phyloP scores from a whole-genome alignment of 2,797 vertebrate genomes.

The Pangasius macronema region DNA sequence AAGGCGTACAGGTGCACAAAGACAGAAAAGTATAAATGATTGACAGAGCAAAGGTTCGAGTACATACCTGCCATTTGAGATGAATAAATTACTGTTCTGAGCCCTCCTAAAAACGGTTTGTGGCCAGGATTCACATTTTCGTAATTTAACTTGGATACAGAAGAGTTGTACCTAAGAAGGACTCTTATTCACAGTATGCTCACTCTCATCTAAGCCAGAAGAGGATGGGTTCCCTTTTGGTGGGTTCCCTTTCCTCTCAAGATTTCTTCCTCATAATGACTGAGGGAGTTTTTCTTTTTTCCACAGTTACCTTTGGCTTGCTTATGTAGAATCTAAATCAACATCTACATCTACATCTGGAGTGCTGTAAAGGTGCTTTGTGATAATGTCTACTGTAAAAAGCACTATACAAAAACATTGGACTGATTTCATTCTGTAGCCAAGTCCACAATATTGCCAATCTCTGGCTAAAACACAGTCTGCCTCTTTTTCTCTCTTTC shows the following conservation, averaged over 20 bases:
- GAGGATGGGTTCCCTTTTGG: too few species aligned
- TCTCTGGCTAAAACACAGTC: conserved; percentile 11
- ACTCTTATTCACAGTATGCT: neutral
- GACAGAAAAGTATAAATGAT: conserved; percentile 14
- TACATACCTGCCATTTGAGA: neutral
- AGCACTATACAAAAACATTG: neutral
- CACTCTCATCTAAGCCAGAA: neutral
- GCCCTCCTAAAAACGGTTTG: neutral
- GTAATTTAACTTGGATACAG: neutral
- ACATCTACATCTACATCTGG: too few species aligned
- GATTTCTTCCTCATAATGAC: neutral
- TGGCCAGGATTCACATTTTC: neutral
- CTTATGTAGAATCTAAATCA: neutral
- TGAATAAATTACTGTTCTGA: neutral
- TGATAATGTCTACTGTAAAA: neutral
- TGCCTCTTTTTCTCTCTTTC: neutral
- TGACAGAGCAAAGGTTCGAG: neutral
- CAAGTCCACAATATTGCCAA: neutral
- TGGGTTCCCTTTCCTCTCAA: neutral
- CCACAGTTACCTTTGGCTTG: neutral
- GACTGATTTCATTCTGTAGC: neutral
- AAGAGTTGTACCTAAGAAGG: neutral
- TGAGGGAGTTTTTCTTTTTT: neutral
- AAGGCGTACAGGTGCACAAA: neutral
- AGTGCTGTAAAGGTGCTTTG: neutral